Conservation (phyloP, 92 coral and sea anemone species). For the Desmophyllum pertusum region DNA sequence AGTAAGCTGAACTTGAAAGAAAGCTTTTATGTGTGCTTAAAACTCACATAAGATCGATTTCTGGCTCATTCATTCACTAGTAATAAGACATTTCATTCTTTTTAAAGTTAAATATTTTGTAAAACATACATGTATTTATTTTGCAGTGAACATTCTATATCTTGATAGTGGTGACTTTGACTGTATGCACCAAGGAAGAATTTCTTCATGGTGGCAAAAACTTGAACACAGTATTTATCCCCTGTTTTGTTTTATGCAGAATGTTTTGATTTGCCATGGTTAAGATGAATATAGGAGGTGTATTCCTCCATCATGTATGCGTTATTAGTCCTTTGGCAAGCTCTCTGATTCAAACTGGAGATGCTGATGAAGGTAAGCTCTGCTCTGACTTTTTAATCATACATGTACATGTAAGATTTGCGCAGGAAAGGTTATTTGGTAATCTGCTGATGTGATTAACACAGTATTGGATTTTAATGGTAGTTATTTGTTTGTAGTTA, state of each 20-base stretch:
- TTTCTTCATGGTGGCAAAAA: background rate
- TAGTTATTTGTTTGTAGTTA: too few relatives aligned
- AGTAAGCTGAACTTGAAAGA: background rate
- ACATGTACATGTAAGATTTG: background rate
- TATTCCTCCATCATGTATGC: background rate
- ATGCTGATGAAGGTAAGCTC: slow-evolving; percentile 17
- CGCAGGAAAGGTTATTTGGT: too few relatives aligned
- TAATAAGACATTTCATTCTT: background rate
- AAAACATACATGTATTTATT: background rate
- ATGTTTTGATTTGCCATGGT: background rate
- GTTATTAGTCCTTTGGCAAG: background rate
- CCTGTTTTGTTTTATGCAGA: background rate
- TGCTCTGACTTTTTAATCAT: background rate
- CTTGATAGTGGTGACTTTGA: background rate
- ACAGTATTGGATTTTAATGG: too few relatives aligned
- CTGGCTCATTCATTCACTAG: background rate
- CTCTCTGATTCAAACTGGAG: background rate
- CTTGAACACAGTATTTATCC: background rate
- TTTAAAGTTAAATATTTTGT: background rate
- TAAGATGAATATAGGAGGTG: background rate
- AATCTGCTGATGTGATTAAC: too few relatives aligned
- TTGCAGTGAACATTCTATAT: background rate
- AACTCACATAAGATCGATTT: background rate
- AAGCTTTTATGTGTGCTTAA: background rate
- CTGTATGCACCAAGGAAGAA: background rate